These are phyloP conservation scores for Stercorarius parasiticus DNA, from an alignment of 2,113 vertebrate genomes.

Conservation along the genomic window DNA sequence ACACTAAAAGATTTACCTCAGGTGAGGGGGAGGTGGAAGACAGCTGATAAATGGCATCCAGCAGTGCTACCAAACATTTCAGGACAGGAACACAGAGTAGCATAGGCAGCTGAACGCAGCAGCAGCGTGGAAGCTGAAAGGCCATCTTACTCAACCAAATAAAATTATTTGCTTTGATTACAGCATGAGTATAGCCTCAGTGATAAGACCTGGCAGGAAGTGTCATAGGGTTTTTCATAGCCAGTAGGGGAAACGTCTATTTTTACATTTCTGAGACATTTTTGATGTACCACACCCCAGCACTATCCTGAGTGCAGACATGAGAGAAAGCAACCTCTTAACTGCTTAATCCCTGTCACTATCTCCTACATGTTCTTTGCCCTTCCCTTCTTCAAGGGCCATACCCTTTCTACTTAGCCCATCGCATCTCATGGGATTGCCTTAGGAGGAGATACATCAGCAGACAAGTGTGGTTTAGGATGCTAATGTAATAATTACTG, in stretches of 20 bases:
- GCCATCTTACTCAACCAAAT: not conserved
- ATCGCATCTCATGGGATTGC: not conserved
- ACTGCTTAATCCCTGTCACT: not conserved
- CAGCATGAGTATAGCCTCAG: not conserved
- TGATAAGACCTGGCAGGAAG: not conserved
- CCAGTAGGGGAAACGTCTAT: not conserved
- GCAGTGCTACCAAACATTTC: not conserved
- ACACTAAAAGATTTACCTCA: not conserved
- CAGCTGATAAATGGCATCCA: not conserved
- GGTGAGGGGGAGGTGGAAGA: not conserved
- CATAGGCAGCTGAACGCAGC: not conserved
- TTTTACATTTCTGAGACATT: not conserved
- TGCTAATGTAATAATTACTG: slow-evolving; percentile 58
- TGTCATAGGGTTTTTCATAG: not conserved
- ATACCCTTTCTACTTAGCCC: not conserved
- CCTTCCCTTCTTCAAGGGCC: not conserved
- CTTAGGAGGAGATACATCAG: not conserved
- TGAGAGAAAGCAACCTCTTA: not conserved
- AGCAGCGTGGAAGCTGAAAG: not conserved
- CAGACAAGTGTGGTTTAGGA: slow-evolving; percentile 5
- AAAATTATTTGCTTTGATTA: not conserved
- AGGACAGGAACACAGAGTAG: not conserved
- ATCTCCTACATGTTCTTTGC: not conserved
- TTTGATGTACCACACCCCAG: not conserved
- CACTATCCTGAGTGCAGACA: not conserved